Evolutionary conservation across 2,888 invertebrate species (phyloP), one percentile per base, ranked within the genome.

Genomic region (Cristatella mucedo): DNA sequence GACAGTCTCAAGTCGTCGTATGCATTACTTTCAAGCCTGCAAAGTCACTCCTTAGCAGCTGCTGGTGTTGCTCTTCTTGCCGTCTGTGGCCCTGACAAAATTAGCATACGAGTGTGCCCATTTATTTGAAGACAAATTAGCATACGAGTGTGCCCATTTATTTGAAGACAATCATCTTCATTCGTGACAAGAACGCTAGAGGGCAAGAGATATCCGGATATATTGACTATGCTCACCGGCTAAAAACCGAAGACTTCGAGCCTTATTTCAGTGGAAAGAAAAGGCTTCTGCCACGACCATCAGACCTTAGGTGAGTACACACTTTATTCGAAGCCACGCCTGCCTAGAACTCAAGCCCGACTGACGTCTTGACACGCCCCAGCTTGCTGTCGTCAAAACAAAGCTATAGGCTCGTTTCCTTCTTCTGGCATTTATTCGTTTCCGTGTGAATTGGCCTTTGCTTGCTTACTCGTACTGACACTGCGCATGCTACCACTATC

Each of bases 141-240:
- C 7, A 26, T 26, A 26, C 26, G 7, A 11, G 7, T 31, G 9
- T 36, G 9, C 9, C 6, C 13, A 33, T 38, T 40, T 33, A 33
- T 39, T 55, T 53, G 29, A 52, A 67, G 66, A 61, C 66, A 11
- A 82, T 86, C 36, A 77, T 86, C 44, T 85, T 83, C 56, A 60
- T 85, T 4, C 72, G 80, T 6, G 73, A 75, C 55, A 72, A 71
- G 44, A 77, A 76, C 7, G 74, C 70, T 44, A 71, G 74, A 4
- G 79, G 81, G 2, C 77, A 78, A 48, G 82, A 84, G 58, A 74
- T 84, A 43, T 84, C 84, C 0, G 82, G 80, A 1, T 86, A 83
- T 56, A 77, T 87, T 21, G 86, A 87, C 61, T 84, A 76, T 59
- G 74, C 74, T 1, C 75, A 80, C 44, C 70, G 80, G 34, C 67